Percentiles rank a stretch among this genome's conserved stretches.
Conservation (phyloP, 2,113 vertebrate genomes). For the Rhombomys opimus region DNA sequence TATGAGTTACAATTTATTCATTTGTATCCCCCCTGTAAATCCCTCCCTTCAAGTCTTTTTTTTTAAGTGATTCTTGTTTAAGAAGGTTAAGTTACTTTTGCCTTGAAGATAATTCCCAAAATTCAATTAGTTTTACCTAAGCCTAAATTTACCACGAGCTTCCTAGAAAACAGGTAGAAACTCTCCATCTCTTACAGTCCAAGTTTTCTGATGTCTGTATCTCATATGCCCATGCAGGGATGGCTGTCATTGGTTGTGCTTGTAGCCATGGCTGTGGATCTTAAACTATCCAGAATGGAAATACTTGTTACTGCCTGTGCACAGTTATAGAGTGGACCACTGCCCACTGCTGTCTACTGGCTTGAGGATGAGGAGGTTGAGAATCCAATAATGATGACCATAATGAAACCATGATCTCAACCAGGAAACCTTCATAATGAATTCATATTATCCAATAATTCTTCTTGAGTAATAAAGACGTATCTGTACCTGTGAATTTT, state of each 20-base stretch:
- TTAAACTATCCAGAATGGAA: background rate
- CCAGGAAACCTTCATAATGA: background rate
- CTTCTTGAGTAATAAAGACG: slow-evolving; percentile 11
- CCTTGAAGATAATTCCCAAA: background rate
- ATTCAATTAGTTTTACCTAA: background rate
- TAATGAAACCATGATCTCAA: background rate
- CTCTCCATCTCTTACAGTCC: background rate
- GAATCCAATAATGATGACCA: background rate
- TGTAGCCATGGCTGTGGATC: slow-evolving; percentile 65
- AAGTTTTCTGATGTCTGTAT: background rate
- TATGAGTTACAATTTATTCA: too few species aligned
- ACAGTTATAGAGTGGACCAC: slow-evolving; percentile 25
- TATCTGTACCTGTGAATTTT: background rate
- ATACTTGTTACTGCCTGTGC: slow-evolving; percentile 66
- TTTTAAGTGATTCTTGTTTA: background rate
- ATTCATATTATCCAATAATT: background rate
- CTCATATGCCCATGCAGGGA: background rate
- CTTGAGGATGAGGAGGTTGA: background rate
- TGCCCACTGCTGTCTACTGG: slow-evolving; percentile 6
- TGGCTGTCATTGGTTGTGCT: slow-evolving; percentile 41
- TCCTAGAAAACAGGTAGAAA: background rate
- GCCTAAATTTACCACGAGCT: background rate
- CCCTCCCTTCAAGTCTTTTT: too few species aligned
- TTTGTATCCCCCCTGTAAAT: too few species aligned
- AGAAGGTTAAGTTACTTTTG: background rate